These are phyloP conservation scores for Papilio demoleus DNA, from an alignment of 2,888 invertebrate genomes.

Conservation along the genomic window DNA sequence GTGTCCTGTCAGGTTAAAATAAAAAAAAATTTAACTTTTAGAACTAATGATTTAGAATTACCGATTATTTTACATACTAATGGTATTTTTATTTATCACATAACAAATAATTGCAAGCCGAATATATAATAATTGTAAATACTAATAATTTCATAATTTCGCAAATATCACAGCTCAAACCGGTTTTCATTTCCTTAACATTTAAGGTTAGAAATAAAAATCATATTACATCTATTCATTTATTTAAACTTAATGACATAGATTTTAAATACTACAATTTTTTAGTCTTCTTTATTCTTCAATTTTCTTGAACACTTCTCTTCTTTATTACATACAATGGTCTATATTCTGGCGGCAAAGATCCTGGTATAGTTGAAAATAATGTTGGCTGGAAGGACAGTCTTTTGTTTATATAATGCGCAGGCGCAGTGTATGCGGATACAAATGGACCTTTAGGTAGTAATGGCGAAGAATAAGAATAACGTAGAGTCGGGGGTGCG, in stretches of 20 bases:
- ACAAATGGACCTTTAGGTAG: slow-evolving; percentile 33
- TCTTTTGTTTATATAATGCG: slow-evolving; percentile 34
- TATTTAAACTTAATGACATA: slow-evolving; percentile 8
- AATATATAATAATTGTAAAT: too few relatives aligned
- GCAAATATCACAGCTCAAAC: background rate
- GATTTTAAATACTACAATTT: background rate
- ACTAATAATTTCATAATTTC: too few relatives aligned
- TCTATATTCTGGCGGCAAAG: background rate
- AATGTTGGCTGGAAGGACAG: background rate
- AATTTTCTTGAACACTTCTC: slow-evolving; percentile 3
- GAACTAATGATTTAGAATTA: too few relatives aligned
- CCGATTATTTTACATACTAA: too few relatives aligned
- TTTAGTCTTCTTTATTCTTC: slow-evolving; percentile 1
- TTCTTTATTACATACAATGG: slow-evolving; percentile 19
- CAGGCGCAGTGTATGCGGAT: slow-evolving; percentile 31
- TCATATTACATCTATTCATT: background rate
- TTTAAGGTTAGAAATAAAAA: slow-evolving; percentile 9
- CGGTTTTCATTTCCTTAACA: background rate
- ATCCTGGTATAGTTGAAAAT: background rate
- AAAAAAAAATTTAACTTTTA: too few relatives aligned
- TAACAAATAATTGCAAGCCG: too few relatives aligned
- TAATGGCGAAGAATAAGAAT: slow-evolving; percentile 12
- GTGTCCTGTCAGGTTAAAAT: too few relatives aligned
- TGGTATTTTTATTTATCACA: too few relatives aligned
- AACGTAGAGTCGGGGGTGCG: slow-evolving; percentile 26